These are phyloP conservation scores for Cantharis rustica DNA, from an alignment of 2,888 invertebrate species.

Conservation along the genomic window DNA sequence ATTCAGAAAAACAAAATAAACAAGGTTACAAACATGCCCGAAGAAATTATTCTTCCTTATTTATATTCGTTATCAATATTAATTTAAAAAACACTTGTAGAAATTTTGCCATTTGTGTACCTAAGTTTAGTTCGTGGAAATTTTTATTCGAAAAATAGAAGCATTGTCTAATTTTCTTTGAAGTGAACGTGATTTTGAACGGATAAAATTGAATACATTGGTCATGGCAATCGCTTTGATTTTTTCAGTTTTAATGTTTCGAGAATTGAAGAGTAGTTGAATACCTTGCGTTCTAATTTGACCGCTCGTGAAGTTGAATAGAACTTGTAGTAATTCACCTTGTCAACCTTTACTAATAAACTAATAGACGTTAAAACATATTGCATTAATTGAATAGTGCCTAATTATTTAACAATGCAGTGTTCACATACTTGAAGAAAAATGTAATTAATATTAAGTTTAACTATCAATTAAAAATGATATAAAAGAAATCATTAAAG, in stretches of 20 bases:
- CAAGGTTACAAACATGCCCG: no score
- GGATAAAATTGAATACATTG: not conserved
- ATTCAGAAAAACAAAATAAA: no score
- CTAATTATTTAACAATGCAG: not conserved
- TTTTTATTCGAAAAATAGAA: not conserved
- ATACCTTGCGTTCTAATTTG: not conserved
- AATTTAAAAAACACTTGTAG: no score
- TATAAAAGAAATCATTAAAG: not conserved
- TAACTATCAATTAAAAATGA: not conserved
- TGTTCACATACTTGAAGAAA: not conserved
- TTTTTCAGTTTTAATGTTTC: not conserved
- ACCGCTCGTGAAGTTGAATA: not conserved
- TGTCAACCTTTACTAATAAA: not conserved
- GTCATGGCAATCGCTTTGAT: not conserved
- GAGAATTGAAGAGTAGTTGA: not conserved
- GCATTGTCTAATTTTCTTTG: not conserved
- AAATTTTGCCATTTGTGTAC: no score
- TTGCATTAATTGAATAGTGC: not conserved
- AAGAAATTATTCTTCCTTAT: no score
- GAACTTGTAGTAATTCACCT: not conserved
- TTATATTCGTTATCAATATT: no score
- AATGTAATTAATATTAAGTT: not conserved
- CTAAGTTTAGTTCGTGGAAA: no score
- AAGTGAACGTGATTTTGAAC: not conserved
- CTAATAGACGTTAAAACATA: not conserved